Percentiles rank a stretch among this genome's conserved stretches.
Conservation (phyloP, 2,797 vertebrate genomes). For the Notolabrus celidotus region DNA sequence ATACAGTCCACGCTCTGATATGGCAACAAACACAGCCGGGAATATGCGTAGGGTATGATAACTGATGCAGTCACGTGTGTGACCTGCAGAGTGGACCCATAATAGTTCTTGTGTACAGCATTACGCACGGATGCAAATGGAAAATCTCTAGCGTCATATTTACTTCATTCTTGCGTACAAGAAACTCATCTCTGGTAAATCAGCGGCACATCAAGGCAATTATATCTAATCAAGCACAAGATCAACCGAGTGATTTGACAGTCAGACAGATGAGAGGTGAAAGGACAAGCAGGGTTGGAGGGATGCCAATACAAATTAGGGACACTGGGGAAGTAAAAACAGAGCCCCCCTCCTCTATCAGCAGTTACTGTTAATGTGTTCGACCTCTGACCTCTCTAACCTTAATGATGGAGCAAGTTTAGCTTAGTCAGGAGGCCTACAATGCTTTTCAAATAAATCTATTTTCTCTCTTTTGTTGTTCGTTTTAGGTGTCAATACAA, state of each 20-base stretch:
- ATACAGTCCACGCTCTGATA: constrained; percentile 61
- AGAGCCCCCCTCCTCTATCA: background rate
- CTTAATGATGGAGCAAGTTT: background rate
- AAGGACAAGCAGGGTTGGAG: constrained; percentile 4
- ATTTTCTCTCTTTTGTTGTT: background rate
- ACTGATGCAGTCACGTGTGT: constrained; percentile 43
- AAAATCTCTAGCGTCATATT: constrained; percentile 30
- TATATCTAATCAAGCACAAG: background rate
- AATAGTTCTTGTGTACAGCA: constrained; percentile 50
- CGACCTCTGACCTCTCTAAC: constrained; percentile 6
- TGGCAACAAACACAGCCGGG: constrained; percentile 76
- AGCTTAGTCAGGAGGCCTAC: background rate
- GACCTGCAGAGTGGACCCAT: constrained; percentile 34
- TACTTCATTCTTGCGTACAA: background rate
- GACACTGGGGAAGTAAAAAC: background rate
- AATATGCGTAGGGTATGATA: constrained; percentile 46
- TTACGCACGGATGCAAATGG: constrained; percentile 12
- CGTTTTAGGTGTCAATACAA: background rate
- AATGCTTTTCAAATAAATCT: background rate
- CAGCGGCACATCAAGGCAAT: background rate
- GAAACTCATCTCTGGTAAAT: background rate
- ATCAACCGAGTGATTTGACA: constrained; percentile 10
- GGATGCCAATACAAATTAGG: constrained; percentile 6
- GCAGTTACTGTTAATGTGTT: constrained; percentile 4
- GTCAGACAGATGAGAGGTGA: constrained; percentile 18